These are phyloP conservation scores for Pteropus rufus DNA, from an alignment of 2,797 vertebrate genomes.

Conservation along the genomic window DNA sequence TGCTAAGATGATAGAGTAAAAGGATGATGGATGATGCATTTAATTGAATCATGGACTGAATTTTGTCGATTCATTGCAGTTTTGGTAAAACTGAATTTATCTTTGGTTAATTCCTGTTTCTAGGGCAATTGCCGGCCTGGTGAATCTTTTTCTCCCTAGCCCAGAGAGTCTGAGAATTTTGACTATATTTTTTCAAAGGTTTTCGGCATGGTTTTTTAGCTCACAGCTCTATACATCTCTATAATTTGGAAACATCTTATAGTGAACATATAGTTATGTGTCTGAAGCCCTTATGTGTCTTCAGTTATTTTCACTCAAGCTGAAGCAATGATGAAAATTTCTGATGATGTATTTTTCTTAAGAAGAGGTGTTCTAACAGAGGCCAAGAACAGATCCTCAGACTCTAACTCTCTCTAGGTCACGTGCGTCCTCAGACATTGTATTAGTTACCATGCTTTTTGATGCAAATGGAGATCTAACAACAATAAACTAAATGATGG, in stretches of 20 bases:
- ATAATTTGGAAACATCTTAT: neutral
- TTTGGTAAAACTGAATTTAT: neutral
- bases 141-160: neutral
- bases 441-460: neutral
- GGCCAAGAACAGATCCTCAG: neutral
- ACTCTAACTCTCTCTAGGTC: neutral
- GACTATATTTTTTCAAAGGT: neutral
- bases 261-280: neutral
- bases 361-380: neutral
- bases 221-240: neutral
- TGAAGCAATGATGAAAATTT: neutral
- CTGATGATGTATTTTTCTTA: neutral
- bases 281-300: neutral
- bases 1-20: neutral
- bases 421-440: neutral
- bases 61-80: neutral
- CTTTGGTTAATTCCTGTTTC: neutral
- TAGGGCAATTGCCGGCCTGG: neutral
- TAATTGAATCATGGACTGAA: neutral
- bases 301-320: neutral
- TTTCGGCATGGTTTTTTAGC: neutral
- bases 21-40: neutral
- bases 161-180: neutral
- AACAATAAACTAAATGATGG: neutral
- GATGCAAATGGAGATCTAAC: neutral